phyloP scores from a whole-genome alignment of 2,113 vertebrate species.

The Eurypyga helias region DNA sequence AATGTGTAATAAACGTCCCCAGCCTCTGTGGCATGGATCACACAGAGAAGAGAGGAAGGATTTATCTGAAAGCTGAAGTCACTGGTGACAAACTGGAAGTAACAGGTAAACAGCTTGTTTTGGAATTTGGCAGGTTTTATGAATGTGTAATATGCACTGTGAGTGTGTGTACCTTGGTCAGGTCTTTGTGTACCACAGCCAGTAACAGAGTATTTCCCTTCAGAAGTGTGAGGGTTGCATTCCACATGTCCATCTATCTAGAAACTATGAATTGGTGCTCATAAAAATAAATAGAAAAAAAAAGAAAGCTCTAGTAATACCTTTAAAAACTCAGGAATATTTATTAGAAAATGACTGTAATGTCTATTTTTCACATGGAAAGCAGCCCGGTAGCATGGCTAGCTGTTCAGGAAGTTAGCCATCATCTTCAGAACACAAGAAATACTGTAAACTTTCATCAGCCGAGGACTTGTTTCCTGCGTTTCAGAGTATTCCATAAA shows the following conservation, averaged over 20 bases:
- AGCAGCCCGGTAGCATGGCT: not conserved
- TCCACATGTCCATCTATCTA: not conserved
- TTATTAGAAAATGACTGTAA: not conserved
- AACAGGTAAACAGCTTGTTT: constrained; percentile 78
- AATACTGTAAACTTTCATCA: not conserved
- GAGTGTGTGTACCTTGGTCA: not conserved
- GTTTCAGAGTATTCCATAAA: not conserved
- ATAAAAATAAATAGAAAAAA: not conserved
- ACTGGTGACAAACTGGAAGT: constrained; percentile 88
- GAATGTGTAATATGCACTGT: accelerated
- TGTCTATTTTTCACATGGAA: not conserved
- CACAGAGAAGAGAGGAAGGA: constrained; percentile 92
- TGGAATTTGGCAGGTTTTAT: not conserved
- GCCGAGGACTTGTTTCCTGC: constrained; percentile 23
- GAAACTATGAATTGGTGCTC: not conserved
- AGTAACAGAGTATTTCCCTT: not conserved
- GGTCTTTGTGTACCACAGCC: not conserved
- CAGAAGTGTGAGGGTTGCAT: not conserved
- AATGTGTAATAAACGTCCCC: constrained; percentile 95
- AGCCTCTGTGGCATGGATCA: constrained; percentile 97
- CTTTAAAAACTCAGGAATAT: not conserved
- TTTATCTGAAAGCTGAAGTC: constrained; percentile 95
- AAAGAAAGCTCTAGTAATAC: not conserved
- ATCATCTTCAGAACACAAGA: not conserved
- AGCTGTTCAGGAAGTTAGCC: not conserved